These are phyloP conservation scores for Anguilla megastoma DNA, from an alignment of 2,797 vertebrate genomes.

Conservation along the genomic window DNA sequence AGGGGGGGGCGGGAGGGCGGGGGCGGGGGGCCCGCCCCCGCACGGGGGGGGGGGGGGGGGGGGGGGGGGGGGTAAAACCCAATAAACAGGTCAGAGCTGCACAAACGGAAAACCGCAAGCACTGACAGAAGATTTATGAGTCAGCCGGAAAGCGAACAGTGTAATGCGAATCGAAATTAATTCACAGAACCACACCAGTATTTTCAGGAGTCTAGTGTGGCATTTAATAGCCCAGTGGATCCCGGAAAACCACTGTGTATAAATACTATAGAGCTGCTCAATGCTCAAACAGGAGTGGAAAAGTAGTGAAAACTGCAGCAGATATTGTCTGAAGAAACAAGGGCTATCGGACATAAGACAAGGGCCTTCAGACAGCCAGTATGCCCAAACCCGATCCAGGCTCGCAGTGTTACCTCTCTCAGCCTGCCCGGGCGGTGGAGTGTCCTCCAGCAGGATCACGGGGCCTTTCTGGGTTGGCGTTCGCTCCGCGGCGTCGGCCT, in stretches of 20 bases:
- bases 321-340: not conserved
- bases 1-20: too few relatives aligned
- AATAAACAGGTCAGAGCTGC: not conserved
- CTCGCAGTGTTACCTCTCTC: slow-evolving; percentile 55
- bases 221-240: not conserved
- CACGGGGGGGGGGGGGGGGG: not conserved
- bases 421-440: slow-evolving; percentile 37
- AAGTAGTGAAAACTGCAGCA: not conserved
- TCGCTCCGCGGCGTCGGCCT: slow-evolving; percentile 24
- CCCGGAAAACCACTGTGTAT: not conserved
- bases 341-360: too few relatives aligned
- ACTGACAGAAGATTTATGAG: not conserved
- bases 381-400: too few relatives aligned
- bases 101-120: not conserved
- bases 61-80: slow-evolving; percentile 2
- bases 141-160: not conserved
- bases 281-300: too few relatives aligned
- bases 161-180: not conserved
- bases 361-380: too few relatives aligned
- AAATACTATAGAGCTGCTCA: not conserved
- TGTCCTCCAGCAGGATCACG: slow-evolving; percentile 57
- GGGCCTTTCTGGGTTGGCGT: slow-evolving; percentile 44
- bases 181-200: slow-evolving; percentile 41
- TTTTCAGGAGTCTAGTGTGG: not conserved
- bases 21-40: too few relatives aligned